Evolutionary conservation across 1,140 invertebrate genomes (phyloP), one percentile per base, ranked within the genome.

Genomic region (Drosophila lacertosa): DNA sequence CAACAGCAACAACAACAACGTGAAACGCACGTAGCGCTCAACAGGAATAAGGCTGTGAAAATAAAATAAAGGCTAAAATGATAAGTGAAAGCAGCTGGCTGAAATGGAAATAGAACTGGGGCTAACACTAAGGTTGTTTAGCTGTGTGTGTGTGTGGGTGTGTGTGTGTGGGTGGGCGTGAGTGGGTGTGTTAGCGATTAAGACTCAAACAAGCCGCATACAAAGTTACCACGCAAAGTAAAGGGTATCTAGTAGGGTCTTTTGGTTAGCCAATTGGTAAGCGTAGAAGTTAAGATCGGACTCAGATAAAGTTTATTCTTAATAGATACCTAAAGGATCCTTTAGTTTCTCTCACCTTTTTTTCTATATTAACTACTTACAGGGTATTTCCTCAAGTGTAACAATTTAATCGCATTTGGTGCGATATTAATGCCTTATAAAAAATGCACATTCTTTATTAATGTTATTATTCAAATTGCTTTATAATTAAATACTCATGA

Each of bases 51-150:
- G 82, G 82, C 81, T 84, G 82, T 86, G 74, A 88, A 86, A 86
- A 86, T 86, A 83, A 83, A 82, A 75, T 81, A 86, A 77, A 88
- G 82, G 58, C 81, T 77, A 55, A 70, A 66, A 74, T 75, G 77
- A 86, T 86, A 86, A 86, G 74, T 81, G 69, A 70, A 77, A 70
- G 51, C 55, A 57, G 69, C 62, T 57, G 44, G 51, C n/a, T 10
- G 45, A 39, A 13, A 59, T 42, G 26, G 16, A 9, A 45, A 37
- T 44, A 7, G 16, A 48, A 44, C 29, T 69, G 54, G 22, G 22
- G 32, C 15, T 16, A 59, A 11, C 40, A 45, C 26, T 35, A 39
- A 15, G 3, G 22, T 26, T 47, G 20, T 13, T 24, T 22, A 15
- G 16, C 1, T 11, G 45, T 5, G 47, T 26, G 29, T 35, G 11